Conservation (phyloP, 2,113 vertebrate species). For the Mystacornis crossleyi region DNA sequence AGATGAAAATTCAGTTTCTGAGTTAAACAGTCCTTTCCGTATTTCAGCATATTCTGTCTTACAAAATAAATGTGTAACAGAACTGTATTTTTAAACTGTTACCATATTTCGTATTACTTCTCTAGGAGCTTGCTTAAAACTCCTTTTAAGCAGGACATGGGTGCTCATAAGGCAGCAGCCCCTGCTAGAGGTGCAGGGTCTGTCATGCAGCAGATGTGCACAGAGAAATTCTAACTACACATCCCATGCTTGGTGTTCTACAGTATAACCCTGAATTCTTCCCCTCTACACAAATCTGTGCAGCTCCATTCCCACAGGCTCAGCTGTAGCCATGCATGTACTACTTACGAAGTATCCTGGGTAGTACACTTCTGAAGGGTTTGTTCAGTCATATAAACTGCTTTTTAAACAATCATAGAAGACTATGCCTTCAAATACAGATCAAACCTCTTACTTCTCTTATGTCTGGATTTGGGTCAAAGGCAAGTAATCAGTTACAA, state of each 20-base stretch:
- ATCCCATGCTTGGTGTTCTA: rapidly evolving
- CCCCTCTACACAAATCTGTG: background rate
- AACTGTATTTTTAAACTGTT: background rate
- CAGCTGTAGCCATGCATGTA: rapidly evolving
- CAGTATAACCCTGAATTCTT: background rate
- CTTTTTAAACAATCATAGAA: background rate
- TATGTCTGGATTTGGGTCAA: background rate
- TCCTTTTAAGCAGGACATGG: rapidly evolving
- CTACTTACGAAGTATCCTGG: rapidly evolving
- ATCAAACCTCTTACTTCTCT: background rate
- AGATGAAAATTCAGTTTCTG: background rate
- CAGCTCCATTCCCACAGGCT: background rate
- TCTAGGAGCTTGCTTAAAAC: background rate
- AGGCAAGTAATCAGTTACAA: background rate
- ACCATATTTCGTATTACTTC: background rate
- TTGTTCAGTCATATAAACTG: background rate
- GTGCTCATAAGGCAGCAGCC: rapidly evolving
- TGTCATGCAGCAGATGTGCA: background rate
- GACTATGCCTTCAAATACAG: background rate
- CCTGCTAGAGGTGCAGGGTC: rapidly evolving
- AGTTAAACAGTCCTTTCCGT: background rate
- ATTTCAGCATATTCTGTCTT: background rate
- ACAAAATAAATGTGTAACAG: background rate
- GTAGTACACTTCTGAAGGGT: background rate
- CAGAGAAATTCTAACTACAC: background rate